Conservation (phyloP, 2,888 invertebrate genomes). For the Corbicula japonica region DNA sequence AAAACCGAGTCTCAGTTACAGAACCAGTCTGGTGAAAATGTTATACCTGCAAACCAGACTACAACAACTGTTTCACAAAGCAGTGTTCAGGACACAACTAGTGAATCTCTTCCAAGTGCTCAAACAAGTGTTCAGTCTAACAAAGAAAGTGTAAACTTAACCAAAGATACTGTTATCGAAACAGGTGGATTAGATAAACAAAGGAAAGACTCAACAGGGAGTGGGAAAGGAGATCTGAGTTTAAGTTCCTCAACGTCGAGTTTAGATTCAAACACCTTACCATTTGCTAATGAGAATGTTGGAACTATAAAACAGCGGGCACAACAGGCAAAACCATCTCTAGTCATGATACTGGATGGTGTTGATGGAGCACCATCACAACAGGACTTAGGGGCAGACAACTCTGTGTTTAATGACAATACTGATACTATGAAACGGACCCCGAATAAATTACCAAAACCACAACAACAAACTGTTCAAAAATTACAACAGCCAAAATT, state of each 20-base stretch:
- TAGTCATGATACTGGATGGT: slow-evolving; percentile 76
- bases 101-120: slow-evolving; percentile 44
- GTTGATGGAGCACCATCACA: slow-evolving; percentile 49
- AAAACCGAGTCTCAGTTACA: slow-evolving; percentile 54
- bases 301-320: slow-evolving; percentile 97
- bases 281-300: slow-evolving; percentile 99
- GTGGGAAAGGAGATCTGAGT: slow-evolving; percentile 64
- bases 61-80: slow-evolving; percentile 33
- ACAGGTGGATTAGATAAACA: slow-evolving; percentile 43
- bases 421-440: slow-evolving; percentile 63
- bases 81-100: slow-evolving; percentile 44
- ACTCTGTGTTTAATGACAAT: slow-evolving; percentile 64
- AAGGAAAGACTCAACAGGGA: slow-evolving; percentile 68
- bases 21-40: slow-evolving; percentile 50
- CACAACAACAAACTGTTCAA: slow-evolving; percentile 55
- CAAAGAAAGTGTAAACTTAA: slow-evolving; percentile 32
- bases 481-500: slow-evolving; percentile 48
- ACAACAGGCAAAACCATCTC: slow-evolving; percentile 80
- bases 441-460: slow-evolving; percentile 60
- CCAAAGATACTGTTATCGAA: slow-evolving; percentile 41
- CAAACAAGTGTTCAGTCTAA: slow-evolving; percentile 64
- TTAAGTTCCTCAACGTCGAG: slow-evolving; percentile 89
- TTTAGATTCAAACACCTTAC: slow-evolving; percentile 95
- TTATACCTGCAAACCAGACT: slow-evolving; percentile 44
- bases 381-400: slow-evolving; percentile 24